These are phyloP conservation scores for Heliconius cydno DNA, from an alignment of 2,888 invertebrate genomes.

Conservation along the genomic window DNA sequence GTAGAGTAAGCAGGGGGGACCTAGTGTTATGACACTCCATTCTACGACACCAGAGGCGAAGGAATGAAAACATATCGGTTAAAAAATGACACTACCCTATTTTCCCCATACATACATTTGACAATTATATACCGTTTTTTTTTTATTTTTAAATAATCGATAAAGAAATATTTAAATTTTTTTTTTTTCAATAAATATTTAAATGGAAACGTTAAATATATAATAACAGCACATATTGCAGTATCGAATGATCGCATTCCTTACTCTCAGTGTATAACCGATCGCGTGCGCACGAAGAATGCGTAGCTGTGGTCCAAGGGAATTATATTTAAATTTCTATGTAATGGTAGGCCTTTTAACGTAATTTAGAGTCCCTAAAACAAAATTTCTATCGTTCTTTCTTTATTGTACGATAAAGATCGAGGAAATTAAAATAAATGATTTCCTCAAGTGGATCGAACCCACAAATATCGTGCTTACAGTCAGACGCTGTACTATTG, in stretches of 20 bases:
- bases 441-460: not conserved
- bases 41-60: too few species aligned
- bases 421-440: not conserved
- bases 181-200: conserved; percentile 22
- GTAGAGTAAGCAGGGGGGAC: too few species aligned
- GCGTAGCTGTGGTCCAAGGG: conserved; percentile 50
- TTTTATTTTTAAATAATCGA: not conserved
- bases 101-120: not conserved
- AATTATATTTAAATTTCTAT: not conserved
- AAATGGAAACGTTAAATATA: conserved; percentile 28
- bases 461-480: not conserved
- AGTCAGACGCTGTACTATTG: not conserved
- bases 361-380: too few species aligned
- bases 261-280: conserved; percentile 64
- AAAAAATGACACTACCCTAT: not conserved
- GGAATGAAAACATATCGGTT: not conserved
- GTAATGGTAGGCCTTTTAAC: not conserved
- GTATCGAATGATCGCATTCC: conserved; percentile 68
- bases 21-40: too few species aligned
- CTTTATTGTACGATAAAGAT: not conserved
- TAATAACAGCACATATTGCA: conserved; percentile 41
- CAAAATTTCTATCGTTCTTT: too few species aligned
- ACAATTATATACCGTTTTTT: not conserved
- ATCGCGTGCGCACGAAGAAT: conserved; percentile 71
- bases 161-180: too few species aligned